Percentiles rank a stretch among this genome's conserved stretches.
phyloP scores from a whole-genome alignment of 2,797 vertebrate genomes.

The Anableps anableps region DNA sequence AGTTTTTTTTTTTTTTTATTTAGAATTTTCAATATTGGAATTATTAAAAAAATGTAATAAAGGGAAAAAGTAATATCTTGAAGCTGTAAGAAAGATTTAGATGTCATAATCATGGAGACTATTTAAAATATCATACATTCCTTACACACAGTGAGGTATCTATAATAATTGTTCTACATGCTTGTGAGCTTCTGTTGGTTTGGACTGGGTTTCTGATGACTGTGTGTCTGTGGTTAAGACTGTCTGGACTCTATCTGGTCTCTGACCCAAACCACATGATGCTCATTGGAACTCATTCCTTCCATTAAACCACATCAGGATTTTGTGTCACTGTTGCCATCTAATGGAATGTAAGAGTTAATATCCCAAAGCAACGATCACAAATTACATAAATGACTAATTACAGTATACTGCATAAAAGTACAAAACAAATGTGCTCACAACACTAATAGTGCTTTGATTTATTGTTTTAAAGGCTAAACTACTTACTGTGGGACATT shows the following conservation, averaged over 20 bases:
- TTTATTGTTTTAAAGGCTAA: neutral
- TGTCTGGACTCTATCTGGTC: constrained; percentile 63
- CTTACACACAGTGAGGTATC: constrained; percentile 25
- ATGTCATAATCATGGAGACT: neutral
- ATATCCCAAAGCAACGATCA: constrained; percentile 16
- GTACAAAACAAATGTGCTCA: neutral
- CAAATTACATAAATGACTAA: neutral
- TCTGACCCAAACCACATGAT: constrained; percentile 62
- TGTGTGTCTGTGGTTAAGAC: constrained; percentile 52
- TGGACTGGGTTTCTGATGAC: constrained; percentile 54
- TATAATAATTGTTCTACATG: constrained; percentile 34
- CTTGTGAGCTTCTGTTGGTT: constrained; percentile 33
- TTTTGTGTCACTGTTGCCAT: constrained; percentile 65
- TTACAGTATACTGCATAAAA: neutral
- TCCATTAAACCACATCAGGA: constrained; percentile 26
- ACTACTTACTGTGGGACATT: neutral
- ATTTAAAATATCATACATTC: constrained; percentile 21
- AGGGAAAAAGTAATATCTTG: neutral
- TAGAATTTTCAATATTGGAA: neutral
- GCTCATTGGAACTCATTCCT: constrained; percentile 53
- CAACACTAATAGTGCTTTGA: neutral
- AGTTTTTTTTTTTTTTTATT: neutral
- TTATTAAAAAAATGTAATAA: neutral
- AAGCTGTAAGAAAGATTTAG: constrained; percentile 6
- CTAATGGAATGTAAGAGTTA: constrained; percentile 62